Conservation (phyloP, 2,113 vertebrate genomes). For the Nerophis ophidion region DNA sequence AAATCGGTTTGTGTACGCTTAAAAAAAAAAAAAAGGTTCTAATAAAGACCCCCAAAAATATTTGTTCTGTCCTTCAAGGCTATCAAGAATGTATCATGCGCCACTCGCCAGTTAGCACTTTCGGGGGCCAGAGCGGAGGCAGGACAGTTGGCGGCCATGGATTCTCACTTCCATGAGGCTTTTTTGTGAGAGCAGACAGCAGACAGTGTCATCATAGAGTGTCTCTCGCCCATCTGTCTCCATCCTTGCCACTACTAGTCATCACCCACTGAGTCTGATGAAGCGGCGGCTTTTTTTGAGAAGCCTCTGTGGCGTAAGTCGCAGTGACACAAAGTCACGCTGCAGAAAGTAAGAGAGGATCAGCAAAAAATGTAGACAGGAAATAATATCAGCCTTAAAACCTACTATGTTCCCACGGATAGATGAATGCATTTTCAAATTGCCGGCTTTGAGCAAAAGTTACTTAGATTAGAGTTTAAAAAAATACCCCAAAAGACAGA, state of each 20-base stretch:
- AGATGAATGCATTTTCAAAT: too few relatives aligned
- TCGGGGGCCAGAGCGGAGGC: constrained; percentile 44
- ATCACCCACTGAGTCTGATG: constrained; percentile 58
- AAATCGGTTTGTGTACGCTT: too few relatives aligned
- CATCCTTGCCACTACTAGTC: constrained; percentile 51
- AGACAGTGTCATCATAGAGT: constrained; percentile 64
- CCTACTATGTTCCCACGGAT: background rate
- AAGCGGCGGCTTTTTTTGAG: constrained; percentile 54
- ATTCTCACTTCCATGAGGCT: constrained; percentile 70
- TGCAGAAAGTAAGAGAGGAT: constrained; percentile 40
- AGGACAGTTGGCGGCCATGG: constrained; percentile 60
- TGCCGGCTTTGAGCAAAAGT: too few relatives aligned
- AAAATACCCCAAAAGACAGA: too few relatives aligned
- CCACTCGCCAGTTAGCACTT: constrained; percentile 50
- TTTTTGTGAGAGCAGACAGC: constrained; percentile 69
- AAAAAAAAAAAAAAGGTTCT: background rate
- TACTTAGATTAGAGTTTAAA: too few relatives aligned
- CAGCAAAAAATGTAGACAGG: constrained; percentile 7
- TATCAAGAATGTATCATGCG: constrained; percentile 15
- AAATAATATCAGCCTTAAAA: constrained; percentile 3
- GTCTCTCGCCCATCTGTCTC: constrained; percentile 67
- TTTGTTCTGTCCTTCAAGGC: constrained; percentile 8
- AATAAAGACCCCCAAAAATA: background rate
- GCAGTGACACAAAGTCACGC: constrained; percentile 47
- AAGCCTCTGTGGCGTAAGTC: constrained; percentile 52